phyloP scores from a whole-genome alignment of 1,140 invertebrate genomes.

The Rhizoglyphus robini region DNA sequence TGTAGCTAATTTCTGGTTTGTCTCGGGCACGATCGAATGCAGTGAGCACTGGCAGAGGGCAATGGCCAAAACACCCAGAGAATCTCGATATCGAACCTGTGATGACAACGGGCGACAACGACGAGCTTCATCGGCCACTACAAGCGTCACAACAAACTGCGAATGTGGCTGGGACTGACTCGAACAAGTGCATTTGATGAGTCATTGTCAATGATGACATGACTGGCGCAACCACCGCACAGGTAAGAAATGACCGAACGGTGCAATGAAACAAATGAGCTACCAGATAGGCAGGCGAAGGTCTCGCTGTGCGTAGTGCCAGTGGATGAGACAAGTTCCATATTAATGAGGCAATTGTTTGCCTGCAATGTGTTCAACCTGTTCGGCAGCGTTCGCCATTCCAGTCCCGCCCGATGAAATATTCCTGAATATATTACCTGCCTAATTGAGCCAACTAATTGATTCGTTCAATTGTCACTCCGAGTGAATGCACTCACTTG shows the following conservation, averaged over 20 bases:
- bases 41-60: neutral
- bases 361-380: neutral
- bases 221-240: neutral
- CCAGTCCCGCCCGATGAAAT: too few relatives aligned
- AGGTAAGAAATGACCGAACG: neutral
- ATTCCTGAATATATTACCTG: too few relatives aligned
- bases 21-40: constrained; percentile 2
- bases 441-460: too few relatives aligned
- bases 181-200: too few relatives aligned
- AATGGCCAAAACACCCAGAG: neutral
- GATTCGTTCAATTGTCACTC: too few relatives aligned
- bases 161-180: neutral
- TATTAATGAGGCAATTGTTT: constrained; percentile 2
- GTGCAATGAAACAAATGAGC: neutral
- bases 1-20: neutral
- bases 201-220: too few relatives aligned
- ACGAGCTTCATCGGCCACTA: constrained; percentile 1
- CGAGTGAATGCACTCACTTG: too few relatives aligned
- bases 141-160: neutral
- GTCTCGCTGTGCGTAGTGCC: neutral
- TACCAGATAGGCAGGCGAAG: neutral
- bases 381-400: neutral
- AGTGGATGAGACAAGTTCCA: neutral
- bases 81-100: neutral
- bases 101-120: constrained; percentile 5